Base-by-base conservation (phyloP, 2,888 invertebrate genomes). In the Sympetrum striolatum region DNA sequence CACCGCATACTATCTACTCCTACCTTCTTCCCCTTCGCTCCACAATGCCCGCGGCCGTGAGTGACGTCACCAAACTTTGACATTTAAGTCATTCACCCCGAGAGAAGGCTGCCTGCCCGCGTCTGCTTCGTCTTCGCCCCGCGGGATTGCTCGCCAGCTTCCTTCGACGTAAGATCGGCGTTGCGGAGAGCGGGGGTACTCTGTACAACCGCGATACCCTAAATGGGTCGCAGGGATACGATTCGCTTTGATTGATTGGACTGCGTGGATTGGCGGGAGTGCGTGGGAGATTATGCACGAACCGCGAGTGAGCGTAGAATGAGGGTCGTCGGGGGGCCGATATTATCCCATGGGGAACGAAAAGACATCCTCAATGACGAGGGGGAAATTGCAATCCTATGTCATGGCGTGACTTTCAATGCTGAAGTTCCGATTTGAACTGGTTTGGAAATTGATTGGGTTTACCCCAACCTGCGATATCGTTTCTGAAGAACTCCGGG, bases 11-110 rank as follows among this genome's bases (percentile, higher is more conserved):
- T 15, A 82, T 35, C 81, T 31, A 81, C 44, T 48, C 80, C 80
- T n/a, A 35, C 25, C 58, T 25, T 10, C 44, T 44, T 53, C 82
- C 82, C 53, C 53, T 58, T 58, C 82, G 60, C 86, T 86, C 86
- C 64, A 86, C 86, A 86, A 86, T 86, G 60, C 86, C 60, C 86
- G 86, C 86, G 86, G 60, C 82, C 82, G 58, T 82, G 58, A 82
- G 86, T 86, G 86, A 86, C 86, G 86, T 86, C 86, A 86, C 86
- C 86, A 86, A 86, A 86, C 86, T 86, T 86, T 86, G 86, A 86
- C 86, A 86, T 86, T 86, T 86, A 60, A 86, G 86, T 86, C 86
- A 86, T 86, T 86, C 86, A 86, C 86, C 86, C 86, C 86, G n/a
- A 86, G 86, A 60, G 60, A 31, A 37, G 86, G 86, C 81, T 48